These are phyloP conservation scores for Dascyllus trimaculatus DNA, from an alignment of 2,113 vertebrate genomes.

Conservation along the genomic window DNA sequence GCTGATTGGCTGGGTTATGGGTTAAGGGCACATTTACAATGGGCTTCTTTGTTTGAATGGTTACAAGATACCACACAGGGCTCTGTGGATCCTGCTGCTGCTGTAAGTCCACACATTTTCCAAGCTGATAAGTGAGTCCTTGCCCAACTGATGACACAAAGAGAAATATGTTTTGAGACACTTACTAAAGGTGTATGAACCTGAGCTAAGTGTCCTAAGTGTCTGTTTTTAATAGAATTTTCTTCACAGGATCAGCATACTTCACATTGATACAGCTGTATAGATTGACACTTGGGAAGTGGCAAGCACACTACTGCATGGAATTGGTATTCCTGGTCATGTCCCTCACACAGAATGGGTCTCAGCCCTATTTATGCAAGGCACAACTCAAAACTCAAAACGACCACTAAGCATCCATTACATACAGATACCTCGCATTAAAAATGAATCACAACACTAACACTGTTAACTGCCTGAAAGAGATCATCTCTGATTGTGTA, in stretches of 20 bases:
- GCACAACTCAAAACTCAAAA: conserved; percentile 79
- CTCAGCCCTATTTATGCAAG: conserved; percentile 77
- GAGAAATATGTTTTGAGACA: conserved; percentile 3
- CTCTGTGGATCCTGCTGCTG: conserved; percentile 42
- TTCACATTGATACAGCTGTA: conserved; percentile 51
- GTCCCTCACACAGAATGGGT: conserved; percentile 68
- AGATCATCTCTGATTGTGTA: conserved; percentile 43
- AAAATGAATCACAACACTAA: conserved; percentile 63
- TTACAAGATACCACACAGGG: conserved; percentile 64
- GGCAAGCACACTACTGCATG: conserved; percentile 9
- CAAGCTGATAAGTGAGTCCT: conserved; percentile 46
- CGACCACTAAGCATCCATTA: conserved; percentile 77
- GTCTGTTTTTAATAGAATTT: background rate
- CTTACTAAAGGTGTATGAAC: conserved; percentile 2
- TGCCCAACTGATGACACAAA: conserved; percentile 5
- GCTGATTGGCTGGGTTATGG: conserved; percentile 75
- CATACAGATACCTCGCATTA: conserved; percentile 57
- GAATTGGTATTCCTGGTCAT: conserved; percentile 85
- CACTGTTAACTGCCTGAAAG: conserved; percentile 39
- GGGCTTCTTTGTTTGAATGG: conserved; percentile 68
- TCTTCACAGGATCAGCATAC: background rate
- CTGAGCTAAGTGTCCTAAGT: background rate
- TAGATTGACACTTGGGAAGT: conserved; percentile 28
- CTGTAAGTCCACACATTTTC: conserved; percentile 57
- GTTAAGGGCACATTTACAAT: conserved; percentile 78